These are phyloP conservation scores for Montipora capricornis DNA, from an alignment of 64 coral and sea anemone genomes.

Conservation along the genomic window DNA sequence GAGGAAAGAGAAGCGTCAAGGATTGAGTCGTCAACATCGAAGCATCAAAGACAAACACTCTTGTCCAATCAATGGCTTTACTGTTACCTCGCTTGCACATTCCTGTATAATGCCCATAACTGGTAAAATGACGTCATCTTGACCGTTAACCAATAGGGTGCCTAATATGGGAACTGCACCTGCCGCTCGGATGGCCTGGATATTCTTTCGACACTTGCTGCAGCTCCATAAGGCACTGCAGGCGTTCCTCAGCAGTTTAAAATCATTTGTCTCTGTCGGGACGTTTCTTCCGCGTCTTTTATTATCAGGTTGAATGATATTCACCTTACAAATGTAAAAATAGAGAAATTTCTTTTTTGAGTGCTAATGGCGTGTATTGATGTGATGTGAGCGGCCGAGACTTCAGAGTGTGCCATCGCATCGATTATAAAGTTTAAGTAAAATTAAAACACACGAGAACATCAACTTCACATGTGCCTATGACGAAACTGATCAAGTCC, in stretches of 20 bases:
- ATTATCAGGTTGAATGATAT: conserved; percentile 56
- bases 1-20: no score
- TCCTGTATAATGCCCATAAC: conserved; percentile 86
- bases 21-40: no score
- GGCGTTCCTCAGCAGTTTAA: conserved; percentile 45
- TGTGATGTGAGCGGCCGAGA: no score
- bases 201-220: conserved; percentile 68
- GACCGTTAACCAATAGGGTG: conserved; percentile 60
- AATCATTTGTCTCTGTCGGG: conserved; percentile 19
- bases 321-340: conserved; percentile 54
- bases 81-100: conserved; percentile 85
- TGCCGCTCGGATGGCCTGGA: conserved; percentile 69
- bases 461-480: no score
- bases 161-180: conserved; percentile 76
- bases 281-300: conserved; percentile 2
- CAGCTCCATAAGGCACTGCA: conserved; percentile 97
- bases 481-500: no score
- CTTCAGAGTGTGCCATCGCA: no score
- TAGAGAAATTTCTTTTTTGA: no score
- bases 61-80: not conserved
- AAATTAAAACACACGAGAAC: no score
- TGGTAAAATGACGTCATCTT: conserved; percentile 75
- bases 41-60: not conserved
- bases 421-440: no score
- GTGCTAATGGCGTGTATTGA: no score